Base-by-base conservation (phyloP, 2,888 invertebrate genomes). In the Nomada fucata region DNA sequence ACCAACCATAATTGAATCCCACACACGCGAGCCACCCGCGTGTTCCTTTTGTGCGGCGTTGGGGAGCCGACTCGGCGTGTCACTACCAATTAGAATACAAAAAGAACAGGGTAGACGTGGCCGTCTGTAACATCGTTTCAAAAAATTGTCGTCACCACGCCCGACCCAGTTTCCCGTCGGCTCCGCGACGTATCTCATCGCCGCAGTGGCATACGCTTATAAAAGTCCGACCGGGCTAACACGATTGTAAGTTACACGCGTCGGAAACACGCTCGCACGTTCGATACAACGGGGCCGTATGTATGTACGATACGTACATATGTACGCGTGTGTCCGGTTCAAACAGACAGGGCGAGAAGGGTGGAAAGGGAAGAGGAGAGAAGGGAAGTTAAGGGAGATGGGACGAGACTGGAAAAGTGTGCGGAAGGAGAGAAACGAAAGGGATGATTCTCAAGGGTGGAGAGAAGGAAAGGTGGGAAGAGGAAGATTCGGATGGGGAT, bases 101-200 rank as follows among this genome's bases (percentile, higher is more conserved):
- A 76, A 75, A 61, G 36, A 70, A 53, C 36, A 11, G 23, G 29
- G 42, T 29, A 23, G 42, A 42, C 9, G n/a, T 18, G 47, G n/a
- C 53, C 50, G 64, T 69, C 72, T 79, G 79, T 83, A 83, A 83
- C 79, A 72, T 83, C 61, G 59, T 83, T 83, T 83, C 52, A 65
- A 86, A 86, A 82, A 87, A 85, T 79, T 88, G 88, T 87, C 87
- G 88, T 87, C 88, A 88, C 64, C 79, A 59, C 81, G 72, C 73
- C 77, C 85, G 84, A 88, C 84, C 79, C 42, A 86, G 74, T 86
- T 87, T 74, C 26, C 57, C 59, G 52, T 73, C 47, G 59, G 60
- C 61, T 76, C 42, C 68, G 61, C 61, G 79, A 69, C 42, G 72
- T 63, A 75, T 79, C 67, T 59, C 76, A 65, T 65, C 53, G 55